phyloP scores from a whole-genome alignment of 2,113 vertebrate genomes.

The Rhinogobius similis region DNA sequence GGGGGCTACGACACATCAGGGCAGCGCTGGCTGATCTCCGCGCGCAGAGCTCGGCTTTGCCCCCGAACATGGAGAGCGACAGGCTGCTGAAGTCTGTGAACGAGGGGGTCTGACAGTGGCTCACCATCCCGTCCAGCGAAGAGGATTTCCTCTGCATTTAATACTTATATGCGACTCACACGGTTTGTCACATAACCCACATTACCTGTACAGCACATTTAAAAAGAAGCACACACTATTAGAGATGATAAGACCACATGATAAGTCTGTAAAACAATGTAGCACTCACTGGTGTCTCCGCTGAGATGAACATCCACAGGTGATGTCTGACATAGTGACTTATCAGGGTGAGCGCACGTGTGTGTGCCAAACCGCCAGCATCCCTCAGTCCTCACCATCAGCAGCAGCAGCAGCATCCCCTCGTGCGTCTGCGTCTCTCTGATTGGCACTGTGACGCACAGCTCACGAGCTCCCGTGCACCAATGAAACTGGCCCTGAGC shows the following conservation, averaged over 20 bases:
- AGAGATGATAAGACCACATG: too few relatives aligned
- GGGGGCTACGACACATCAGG: constrained; percentile 72
- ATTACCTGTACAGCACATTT: constrained; percentile 59
- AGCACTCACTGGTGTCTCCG: constrained; percentile 55
- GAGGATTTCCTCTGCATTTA: constrained; percentile 71
- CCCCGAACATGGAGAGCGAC: constrained; percentile 73
- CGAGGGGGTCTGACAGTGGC: constrained; percentile 74
- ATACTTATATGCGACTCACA: constrained; percentile 65
- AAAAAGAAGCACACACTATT: background rate
- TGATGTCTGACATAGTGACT: constrained; percentile 44
- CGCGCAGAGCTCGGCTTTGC: constrained; percentile 78
- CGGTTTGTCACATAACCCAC: constrained; percentile 64
- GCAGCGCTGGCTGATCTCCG: constrained; percentile 65
- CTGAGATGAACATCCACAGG: constrained; percentile 9
- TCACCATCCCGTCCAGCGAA: constrained; percentile 77
- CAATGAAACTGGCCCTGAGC: constrained; percentile 47
- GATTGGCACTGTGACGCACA: constrained; percentile 62
- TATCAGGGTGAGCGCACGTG: constrained; percentile 36
- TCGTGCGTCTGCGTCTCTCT: constrained; percentile 12
- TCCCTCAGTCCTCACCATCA: constrained; percentile 34
- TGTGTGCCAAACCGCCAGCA: constrained; percentile 62
- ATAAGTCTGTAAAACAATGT: background rate
- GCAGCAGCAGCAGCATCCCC: constrained; percentile 54
- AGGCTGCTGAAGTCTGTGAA: constrained; percentile 71
- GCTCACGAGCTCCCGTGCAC: constrained; percentile 31